Base-by-base conservation (phyloP, 2,888 invertebrate genomes). In the Oscheius onirici region DNA sequence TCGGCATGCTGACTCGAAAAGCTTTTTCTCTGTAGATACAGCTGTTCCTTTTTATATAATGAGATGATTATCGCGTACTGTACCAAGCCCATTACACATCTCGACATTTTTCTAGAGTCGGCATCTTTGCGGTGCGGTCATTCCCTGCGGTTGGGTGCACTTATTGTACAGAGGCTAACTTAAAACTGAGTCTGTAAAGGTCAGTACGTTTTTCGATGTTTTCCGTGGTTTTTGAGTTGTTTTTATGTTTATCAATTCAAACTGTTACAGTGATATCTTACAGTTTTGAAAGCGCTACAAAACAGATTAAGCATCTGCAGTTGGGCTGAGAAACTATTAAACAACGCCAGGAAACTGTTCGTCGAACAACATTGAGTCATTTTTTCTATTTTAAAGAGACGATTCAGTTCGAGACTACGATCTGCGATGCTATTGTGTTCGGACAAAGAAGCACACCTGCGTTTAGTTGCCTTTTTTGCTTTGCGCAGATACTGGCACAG, bases 1-100 rank as follows among this genome's bases (percentile, higher is more conserved):
- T 58, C 41, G 41, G 40, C 10, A 40, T 40, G 46, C n/a, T 46
- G n/a, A 40, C 58, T n/a, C 17, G 55, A 26, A 28, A 34, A 34
- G 22, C 34, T 24, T 52, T 52, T 52, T 52, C 52, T 52, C 52
- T 13, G 13, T 22, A 24, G 20, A 46, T 46, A 20, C n/a, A 20
- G n/a, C 6, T 13, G 22, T 22, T 2, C 15, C 41, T 58, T 58
- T 58, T 58, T 58, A 22, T 58, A 11, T 55, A 55, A 55, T 55
- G 55, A 55, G 26, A 55, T 55, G 28, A n/a, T 55, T 55, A 28
- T 28, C 55, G 34, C 34, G 34, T 34, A 34, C 34, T 34, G 55
- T 55, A 58, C 58, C 43, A 40, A 58, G 20, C 58, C 58, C 58
- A 58, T 58, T 58, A 41, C 34, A 24, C 41, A 22, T 41, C 40